Evolutionary conservation across 92 coral and sea anemone species (phyloP).

Genomic region (Paragorgia papillata): DNA sequence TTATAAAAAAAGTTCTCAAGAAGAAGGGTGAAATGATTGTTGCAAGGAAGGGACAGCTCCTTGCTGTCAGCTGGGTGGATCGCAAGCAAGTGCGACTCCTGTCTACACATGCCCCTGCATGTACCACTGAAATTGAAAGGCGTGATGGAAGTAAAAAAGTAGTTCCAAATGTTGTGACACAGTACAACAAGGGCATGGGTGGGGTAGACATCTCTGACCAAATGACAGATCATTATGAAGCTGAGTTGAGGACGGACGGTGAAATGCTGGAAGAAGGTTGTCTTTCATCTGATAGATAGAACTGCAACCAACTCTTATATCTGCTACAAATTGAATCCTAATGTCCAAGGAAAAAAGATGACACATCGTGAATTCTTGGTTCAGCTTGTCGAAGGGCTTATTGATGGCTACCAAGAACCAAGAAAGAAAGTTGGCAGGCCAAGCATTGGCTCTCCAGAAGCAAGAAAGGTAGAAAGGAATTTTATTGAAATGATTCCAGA

Average conservation of each 20-base stretch:
- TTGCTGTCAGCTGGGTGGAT: constrained; percentile 56
- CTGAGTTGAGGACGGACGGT: too few relatives aligned
- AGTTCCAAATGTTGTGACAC: constrained; percentile 49
- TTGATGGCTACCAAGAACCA: too few relatives aligned
- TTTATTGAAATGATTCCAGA: constrained; percentile 11
- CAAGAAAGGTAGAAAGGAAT: constrained; percentile 11
- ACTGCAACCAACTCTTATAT: too few relatives aligned
- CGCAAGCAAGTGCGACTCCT: constrained; percentile 53
- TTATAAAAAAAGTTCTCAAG: too few relatives aligned
- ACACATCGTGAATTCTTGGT: constrained; percentile 14
- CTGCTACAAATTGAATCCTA: too few relatives aligned
- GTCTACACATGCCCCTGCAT: constrained; percentile 30
- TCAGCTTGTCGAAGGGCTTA: constrained; percentile 2
- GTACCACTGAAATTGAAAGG: constrained; percentile 35
- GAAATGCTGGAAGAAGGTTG: constrained; percentile 13
- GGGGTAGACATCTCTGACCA: constrained; percentile 60
- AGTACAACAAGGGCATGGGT: constrained; percentile 63
- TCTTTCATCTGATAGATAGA: constrained; percentile 26
- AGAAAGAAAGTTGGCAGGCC: constrained; percentile 10
- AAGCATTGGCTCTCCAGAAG: constrained; percentile 28
- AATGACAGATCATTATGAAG: constrained; percentile 44
- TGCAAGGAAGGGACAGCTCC: constrained; percentile 12
- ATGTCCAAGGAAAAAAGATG: neutral
- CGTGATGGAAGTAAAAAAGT: constrained; percentile 19
- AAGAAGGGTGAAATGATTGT: neutral